Conservation (phyloP, 2,888 invertebrate species). For the Synergus itoensis region DNA sequence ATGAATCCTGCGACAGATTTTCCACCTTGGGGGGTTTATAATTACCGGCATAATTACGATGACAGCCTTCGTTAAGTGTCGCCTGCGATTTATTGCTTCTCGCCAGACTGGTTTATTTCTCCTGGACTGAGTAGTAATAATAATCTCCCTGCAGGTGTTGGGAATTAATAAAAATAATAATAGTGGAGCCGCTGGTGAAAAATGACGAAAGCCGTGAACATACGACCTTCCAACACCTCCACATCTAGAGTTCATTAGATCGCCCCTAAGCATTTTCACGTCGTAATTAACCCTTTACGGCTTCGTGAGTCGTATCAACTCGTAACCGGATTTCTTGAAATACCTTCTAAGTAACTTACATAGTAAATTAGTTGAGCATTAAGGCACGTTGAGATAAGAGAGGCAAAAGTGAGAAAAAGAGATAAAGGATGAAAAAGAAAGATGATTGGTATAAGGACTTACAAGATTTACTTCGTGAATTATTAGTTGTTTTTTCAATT, state of each 20-base stretch:
- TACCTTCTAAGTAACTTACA: background rate
- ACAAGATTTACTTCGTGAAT: background rate
- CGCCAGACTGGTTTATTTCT: conserved; percentile 27
- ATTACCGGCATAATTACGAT: conserved; percentile 49
- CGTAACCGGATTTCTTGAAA: conserved; percentile 21
- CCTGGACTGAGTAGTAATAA: background rate
- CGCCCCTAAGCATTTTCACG: conserved; percentile 5
- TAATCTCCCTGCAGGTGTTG: conserved; percentile 3
- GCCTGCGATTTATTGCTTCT: conserved; percentile 38
- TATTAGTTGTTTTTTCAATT: background rate
- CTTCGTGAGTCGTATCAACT: conserved; percentile 9
- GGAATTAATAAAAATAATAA: conserved; percentile 19
- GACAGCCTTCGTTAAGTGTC: conserved; percentile 41
- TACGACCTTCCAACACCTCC: background rate
- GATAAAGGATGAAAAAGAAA: background rate
- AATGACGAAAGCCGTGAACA: background rate
- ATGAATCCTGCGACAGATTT: conserved; percentile 31
- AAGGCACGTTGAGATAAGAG: background rate
- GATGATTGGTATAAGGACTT: conserved; percentile 12
- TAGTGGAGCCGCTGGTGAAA: background rate
- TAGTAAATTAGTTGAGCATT: conserved; percentile 18
- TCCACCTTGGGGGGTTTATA: conserved; percentile 40
- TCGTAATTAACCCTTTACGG: conserved; percentile 25
- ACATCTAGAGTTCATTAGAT: conserved; percentile 6
- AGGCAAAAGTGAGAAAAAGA: background rate